These are phyloP conservation scores for Rhopilema esculentum DNA, from an alignment of 30 jellyfish, hydroid and myxozoan species.

Conservation along the genomic window DNA sequence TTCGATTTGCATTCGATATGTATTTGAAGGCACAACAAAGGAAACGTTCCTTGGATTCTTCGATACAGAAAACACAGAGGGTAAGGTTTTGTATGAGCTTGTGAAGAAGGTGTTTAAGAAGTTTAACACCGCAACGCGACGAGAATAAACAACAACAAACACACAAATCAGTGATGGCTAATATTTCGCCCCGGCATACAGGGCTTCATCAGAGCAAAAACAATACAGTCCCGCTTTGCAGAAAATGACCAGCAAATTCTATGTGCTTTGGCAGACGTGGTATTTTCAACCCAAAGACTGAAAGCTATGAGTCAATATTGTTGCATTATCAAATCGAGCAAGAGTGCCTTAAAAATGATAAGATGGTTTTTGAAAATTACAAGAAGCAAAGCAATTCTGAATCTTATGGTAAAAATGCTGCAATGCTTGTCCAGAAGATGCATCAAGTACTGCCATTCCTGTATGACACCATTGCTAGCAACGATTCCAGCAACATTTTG, in stretches of 20 bases:
- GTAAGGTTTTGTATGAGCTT: constrained; percentile 31
- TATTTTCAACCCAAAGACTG: background rate
- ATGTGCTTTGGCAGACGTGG: constrained; percentile 1
- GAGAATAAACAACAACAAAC: constrained; percentile 36
- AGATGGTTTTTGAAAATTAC: constrained; percentile 42
- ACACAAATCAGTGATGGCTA: background rate
- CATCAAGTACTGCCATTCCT: constrained; percentile 57
- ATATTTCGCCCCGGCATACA: background rate
- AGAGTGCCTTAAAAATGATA: constrained; percentile 46
- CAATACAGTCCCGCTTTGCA: background rate
- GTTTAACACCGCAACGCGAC: constrained; percentile 11
- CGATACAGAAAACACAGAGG: constrained; percentile 15
- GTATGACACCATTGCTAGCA: constrained; percentile 53
- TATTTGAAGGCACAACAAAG: constrained; percentile 32
- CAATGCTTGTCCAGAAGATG: constrained; percentile 50
- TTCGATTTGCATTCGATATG: constrained; percentile 29
- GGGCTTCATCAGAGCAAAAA: background rate
- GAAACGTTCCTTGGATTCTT: constrained; percentile 42
- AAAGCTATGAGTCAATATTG: constrained; percentile 5
- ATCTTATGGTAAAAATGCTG: constrained; percentile 37
- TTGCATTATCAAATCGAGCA: constrained; percentile 31
- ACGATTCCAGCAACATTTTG: constrained; percentile 61
- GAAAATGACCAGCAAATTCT: background rate
- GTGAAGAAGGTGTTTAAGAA: constrained; percentile 24
- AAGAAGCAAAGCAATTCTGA: constrained; percentile 45